A percentile compares a stretch with the other conserved stretches of the same genome.
These are phyloP conservation scores for Mactra quadrangularis DNA, from an alignment of 1,140 invertebrate genomes.

Conservation along the genomic window DNA sequence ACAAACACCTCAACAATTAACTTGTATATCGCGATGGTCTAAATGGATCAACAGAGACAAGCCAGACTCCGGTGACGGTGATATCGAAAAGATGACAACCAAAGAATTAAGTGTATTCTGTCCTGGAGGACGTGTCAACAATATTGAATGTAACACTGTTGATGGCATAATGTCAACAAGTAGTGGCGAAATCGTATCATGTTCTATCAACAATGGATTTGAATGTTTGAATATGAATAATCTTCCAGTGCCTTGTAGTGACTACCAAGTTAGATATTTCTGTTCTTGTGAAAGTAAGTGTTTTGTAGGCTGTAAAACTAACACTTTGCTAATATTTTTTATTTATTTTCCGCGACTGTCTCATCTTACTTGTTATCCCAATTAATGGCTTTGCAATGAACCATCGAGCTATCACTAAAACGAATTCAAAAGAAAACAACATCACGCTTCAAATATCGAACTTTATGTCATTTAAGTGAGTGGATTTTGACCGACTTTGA, in stretches of 20 bases:
- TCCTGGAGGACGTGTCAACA: slow-evolving; percentile 19
- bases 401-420: no score
- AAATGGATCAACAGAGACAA: slow-evolving; percentile 70
- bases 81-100: slow-evolving; percentile 69
- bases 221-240: slow-evolving; percentile 81
- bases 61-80: slow-evolving; percentile 63
- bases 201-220: slow-evolving; percentile 81
- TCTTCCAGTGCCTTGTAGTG: slow-evolving; percentile 77
- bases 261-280: slow-evolving; percentile 84
- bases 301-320: no score
- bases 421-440: no score
- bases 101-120: slow-evolving; percentile 64
- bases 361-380: no score
- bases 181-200: slow-evolving; percentile 78
- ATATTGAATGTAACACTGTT: slow-evolving; percentile 53
- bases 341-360: no score
- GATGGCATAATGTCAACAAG: slow-evolving; percentile 63
- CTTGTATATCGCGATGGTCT: slow-evolving; percentile 60
- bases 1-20: background rate
- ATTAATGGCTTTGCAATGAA: no score
- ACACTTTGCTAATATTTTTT: no score
- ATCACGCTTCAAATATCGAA: no score
- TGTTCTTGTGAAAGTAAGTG: slow-evolving; percentile 81
- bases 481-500: no score
- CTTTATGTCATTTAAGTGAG: no score